Evolutionary conservation across 2,113 vertebrate species (phyloP).

Genomic region (Stomatorhinus ivindoensis): DNA sequence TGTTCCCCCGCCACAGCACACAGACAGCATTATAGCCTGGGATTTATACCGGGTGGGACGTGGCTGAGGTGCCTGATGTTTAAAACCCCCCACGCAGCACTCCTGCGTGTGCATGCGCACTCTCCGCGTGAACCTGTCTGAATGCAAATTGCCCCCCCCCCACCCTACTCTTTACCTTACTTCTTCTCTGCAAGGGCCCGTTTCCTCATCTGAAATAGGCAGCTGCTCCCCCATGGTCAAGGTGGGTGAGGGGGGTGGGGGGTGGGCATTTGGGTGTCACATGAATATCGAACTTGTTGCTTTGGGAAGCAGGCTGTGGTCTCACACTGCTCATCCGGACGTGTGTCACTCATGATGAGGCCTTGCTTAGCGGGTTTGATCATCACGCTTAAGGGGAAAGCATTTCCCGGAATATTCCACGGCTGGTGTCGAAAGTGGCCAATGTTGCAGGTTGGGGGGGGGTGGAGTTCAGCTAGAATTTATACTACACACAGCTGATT

Average conservation of each 20-base stretch:
- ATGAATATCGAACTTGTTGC: not conserved
- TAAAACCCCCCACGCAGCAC: slow-evolving; percentile 45
- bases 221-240: slow-evolving; percentile 34
- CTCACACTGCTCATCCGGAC: not conserved
- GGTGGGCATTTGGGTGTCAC: not conserved
- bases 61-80: not conserved
- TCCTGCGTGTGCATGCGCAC: slow-evolving; percentile 36
- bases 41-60: slow-evolving; percentile 20
- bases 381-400: not conserved
- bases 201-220: slow-evolving; percentile 37
- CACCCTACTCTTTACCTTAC: slow-evolving; percentile 11
- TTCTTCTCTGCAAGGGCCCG: slow-evolving; percentile 11
- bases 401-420: not conserved
- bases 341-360: not conserved
- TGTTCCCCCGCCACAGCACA: not conserved
- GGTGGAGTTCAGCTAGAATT: not conserved
- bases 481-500: not conserved
- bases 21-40: slow-evolving; percentile 6
- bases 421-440: not conserved
- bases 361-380: not conserved
- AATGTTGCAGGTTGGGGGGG: not conserved
- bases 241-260: slow-evolving; percentile 11
- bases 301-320: not conserved
- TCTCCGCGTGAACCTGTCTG: slow-evolving; percentile 42
- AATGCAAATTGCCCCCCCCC: slow-evolving; percentile 15